phyloP scores from a whole-genome alignment of 2,113 vertebrate genomes.

The Verasper variegatus region DNA sequence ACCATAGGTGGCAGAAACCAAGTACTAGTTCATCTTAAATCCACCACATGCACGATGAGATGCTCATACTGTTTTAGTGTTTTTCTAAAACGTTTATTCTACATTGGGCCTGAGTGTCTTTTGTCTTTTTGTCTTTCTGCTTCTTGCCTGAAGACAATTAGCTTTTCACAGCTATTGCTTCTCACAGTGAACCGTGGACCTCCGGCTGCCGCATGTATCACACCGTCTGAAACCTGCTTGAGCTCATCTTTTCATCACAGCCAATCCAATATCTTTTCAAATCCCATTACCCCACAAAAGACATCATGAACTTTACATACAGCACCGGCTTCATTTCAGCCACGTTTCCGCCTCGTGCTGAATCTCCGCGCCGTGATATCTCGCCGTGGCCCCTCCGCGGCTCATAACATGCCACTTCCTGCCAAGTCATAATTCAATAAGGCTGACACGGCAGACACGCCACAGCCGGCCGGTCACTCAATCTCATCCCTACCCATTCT shows the following conservation, averaged over 20 bases:
- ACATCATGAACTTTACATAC: constrained; percentile 65
- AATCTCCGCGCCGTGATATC: constrained; percentile 30
- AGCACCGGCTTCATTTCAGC: constrained; percentile 62
- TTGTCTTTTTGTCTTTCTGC: not conserved
- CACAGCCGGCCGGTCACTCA: constrained; percentile 66
- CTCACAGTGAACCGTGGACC: not conserved
- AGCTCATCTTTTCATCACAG: constrained; percentile 44
- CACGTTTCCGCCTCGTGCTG: constrained; percentile 24
- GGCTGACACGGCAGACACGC: constrained; percentile 51
- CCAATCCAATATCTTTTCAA: constrained; percentile 51
- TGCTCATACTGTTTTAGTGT: too few relatives aligned
- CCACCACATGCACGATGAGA: too few relatives aligned
- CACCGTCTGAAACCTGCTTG: constrained; percentile 10
- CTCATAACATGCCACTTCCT: constrained; percentile 66
- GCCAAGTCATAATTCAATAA: constrained; percentile 77
- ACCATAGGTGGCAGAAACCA: too few relatives aligned
- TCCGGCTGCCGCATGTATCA: not conserved
- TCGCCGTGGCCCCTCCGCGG: constrained; percentile 3
- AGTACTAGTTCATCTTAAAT: too few relatives aligned
- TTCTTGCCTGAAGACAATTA: not conserved
- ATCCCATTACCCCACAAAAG: constrained; percentile 49
- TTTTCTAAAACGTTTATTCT: not conserved
- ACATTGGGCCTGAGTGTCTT: not conserved
- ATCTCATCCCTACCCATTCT: constrained; percentile 57
- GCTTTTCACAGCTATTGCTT: not conserved